Base-by-base conservation (phyloP, 2,113 vertebrate genomes). In the Saccopteryx leptura region DNA sequence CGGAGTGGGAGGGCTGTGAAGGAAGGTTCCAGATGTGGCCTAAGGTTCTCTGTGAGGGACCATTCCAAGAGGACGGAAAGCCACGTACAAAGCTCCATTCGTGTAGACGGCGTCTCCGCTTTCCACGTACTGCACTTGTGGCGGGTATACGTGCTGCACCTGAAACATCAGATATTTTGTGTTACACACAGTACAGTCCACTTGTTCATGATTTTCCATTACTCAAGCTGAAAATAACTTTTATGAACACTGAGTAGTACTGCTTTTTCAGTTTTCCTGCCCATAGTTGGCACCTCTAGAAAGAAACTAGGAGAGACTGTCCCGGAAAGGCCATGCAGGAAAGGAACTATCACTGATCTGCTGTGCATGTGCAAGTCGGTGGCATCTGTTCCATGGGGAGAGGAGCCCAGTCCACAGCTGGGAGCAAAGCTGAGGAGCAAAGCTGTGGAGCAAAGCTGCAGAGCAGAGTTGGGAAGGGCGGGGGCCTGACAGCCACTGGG, bases 51-150 rank as follows among this genome's bases (percentile, higher is more conserved):
- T 10, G 50, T 3, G 46, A 39, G 39, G 39, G 54, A 21, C 61
- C 52, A 56, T 80, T 88, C n/a, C 5, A 9, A 14, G 52, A 63
- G 54, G 52, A 48, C 58, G 54, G 56, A 9, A 26, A 86, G 24
- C 8, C 48, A 95, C 99, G 98, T 98, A 99, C 99, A 99, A 99
- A 93, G 99, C 99, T 98, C 99, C 99, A 46, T 99, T 99, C 88
- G 99, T 98, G 95, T 99, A 99, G 97, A 99, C 98, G 0, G 99
- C 96, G 39, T 99, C 99, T 79, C 98, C 99, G 48, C 99, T 99
- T 93, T 99, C 99, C 96, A 99, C 99, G 93, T 99, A 99, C 97
- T 99, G 99, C 97, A 99, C 99, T 98, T 99, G 99, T 21, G 99
- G 97, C 3, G 99, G 99, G 94, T 99, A 99, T 4, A 99, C 98